phyloP scores from a whole-genome alignment of 2,797 vertebrate species.

The Poecile montanus region DNA sequence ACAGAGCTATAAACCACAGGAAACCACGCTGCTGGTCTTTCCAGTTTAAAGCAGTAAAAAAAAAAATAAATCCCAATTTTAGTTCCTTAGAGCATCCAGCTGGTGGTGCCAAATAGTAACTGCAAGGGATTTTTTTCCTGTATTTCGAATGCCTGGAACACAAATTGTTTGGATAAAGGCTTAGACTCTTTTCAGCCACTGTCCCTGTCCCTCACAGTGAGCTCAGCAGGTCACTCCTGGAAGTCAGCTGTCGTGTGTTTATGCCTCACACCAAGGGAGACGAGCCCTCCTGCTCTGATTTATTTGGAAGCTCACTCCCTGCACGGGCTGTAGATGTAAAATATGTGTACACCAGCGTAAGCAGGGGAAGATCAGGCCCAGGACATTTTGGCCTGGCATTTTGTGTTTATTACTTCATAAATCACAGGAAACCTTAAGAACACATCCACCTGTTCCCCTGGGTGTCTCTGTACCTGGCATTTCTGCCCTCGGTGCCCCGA shows the following conservation, averaged over 20 bases:
- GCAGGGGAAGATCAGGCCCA: background rate
- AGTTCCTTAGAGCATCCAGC: conserved; percentile 63
- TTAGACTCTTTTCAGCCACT: background rate
- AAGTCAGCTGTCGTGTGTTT: background rate
- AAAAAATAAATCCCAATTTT: background rate
- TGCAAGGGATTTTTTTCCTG: background rate
- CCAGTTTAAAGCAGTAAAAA: background rate
- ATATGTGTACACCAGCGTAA: background rate
- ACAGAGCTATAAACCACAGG: background rate
- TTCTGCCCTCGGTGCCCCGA: background rate
- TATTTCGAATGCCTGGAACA: background rate
- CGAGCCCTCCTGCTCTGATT: background rate
- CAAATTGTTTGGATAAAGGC: background rate
- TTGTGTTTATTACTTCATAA: conserved; percentile 29
- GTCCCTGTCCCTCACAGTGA: background rate
- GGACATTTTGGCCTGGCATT: background rate
- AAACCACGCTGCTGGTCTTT: background rate
- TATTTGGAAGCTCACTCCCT: background rate
- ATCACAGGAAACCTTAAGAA: conserved; percentile 29
- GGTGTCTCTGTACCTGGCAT: conserved; percentile 23
- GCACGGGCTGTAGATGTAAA: background rate
- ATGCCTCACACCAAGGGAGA: background rate
- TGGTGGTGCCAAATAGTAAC: conserved; percentile 71
- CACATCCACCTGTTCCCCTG: conserved; percentile 36
- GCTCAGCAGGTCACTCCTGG: background rate